Conservation (phyloP, 2,888 invertebrate species). For the Allacma fusca region DNA sequence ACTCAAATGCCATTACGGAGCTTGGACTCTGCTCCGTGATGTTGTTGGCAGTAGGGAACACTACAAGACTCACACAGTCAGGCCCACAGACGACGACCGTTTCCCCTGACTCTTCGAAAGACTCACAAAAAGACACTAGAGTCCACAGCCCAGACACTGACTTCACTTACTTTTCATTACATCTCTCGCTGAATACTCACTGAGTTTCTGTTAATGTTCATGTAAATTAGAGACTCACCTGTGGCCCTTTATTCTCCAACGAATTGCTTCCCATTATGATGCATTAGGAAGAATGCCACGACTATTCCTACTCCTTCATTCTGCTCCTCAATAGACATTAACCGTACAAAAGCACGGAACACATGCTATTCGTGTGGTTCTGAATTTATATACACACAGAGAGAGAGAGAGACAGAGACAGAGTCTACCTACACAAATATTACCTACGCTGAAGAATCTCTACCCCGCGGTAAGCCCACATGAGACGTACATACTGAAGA, state of each 20-base stretch:
- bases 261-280: slow-evolving; percentile 15
- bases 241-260: slow-evolving; percentile 22
- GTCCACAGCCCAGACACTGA: background rate
- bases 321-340: background rate
- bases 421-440: slow-evolving; percentile 12
- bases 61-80: too few relatives aligned
- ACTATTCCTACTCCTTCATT: background rate
- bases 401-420: too few relatives aligned
- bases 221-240: slow-evolving; percentile 37
- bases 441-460: background rate
- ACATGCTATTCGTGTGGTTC: slow-evolving; percentile 8
- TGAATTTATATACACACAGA: background rate
- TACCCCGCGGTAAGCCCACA: too few relatives aligned
- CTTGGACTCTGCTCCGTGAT: background rate
- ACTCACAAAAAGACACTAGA: too few relatives aligned
- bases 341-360: background rate
- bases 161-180: slow-evolving; percentile 16
- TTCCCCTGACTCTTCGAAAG: background rate
- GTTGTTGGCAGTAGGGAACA: too few relatives aligned
- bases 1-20: background rate
- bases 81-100: too few relatives aligned
- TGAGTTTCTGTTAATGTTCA: slow-evolving; percentile 30
- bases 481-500: background rate
- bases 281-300: slow-evolving; percentile 2
- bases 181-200: slow-evolving; percentile 7